Base-by-base conservation (phyloP, 2,113 vertebrate genomes). In the Chauna torquata region DNA sequence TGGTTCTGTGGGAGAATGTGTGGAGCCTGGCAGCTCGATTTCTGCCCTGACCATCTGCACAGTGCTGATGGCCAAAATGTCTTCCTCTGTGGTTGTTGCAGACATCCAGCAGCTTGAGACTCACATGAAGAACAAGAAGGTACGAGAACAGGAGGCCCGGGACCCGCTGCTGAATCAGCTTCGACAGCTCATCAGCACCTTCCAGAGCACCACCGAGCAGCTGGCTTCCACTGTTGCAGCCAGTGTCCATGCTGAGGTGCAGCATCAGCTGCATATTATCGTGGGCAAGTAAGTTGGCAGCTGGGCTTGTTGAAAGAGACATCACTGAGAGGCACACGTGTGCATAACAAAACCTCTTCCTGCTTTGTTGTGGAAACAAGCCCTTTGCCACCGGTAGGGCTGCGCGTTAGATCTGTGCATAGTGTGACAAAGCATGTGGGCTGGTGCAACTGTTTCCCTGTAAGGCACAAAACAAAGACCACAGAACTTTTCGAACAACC, bases 81-180 rank as follows among this genome's bases (percentile, higher is more conserved):
- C 54, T 85, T 88, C 27, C 57, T 57, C 19, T 91, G 11, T 82
- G 32, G 4, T 62, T 15, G 20, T 79, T 85, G 66, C 90, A 99
- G 99, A 99, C 97, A 98, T 99, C 96, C 99, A 99, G 92, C 99
- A 99, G 98, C 98, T 99, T 9, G 99, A 99, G 96, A 96, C 93
- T 40, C 99, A 99, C 82, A 95, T 99, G 97, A 99, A 99, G 97
- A 99, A 94, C 96, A 98, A 97, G 92, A 99, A 99, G 96, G 98
- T 98, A 19, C 98, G 98, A 47, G 99, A 99, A 62, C 99, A 99
- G 96, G 99, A 99, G 69, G 95, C 97, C 2, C 97, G 98, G 52
- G 99, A 99, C 69, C 98, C 99, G 0, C 74, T 99, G 90, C 82
- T 99, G 79, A 98, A 91, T 45, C 99, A 99, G 95, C 98, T 99